Base-by-base conservation (phyloP, 2,113 vertebrate genomes). In the Bujurquina vittata region DNA sequence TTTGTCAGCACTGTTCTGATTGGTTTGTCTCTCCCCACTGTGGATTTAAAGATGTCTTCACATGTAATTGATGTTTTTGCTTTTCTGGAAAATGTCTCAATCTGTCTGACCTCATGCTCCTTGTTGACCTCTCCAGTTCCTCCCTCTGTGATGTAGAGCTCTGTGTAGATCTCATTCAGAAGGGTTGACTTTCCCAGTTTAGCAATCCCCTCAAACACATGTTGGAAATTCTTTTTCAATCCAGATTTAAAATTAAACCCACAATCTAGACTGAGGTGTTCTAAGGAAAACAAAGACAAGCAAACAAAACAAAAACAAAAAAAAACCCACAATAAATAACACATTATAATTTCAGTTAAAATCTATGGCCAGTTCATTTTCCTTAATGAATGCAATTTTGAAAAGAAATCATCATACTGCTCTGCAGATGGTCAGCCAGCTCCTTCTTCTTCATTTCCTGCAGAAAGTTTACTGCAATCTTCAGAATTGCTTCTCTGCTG, bases 21-120 rank as follows among this genome's bases (percentile, higher is more conserved):
- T 31, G 49, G 74, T 75, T 58, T 1, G 5, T 73, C 22, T 56
- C 3, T 49, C 75, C n/a, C 83, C 69, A 75, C n/a, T 10, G 14
- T 31, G 10, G 11, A 1, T 10, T 79, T 67, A 29, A 89, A 91
- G 33, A 89, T 52, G 55, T 86, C 81, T 46, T 79, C 43, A 8
- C 4, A 18, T 60, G 18, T 55, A 31, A 81, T 75, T 33, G 7
- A 54, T 54, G 7, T 56, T 62, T 75, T 46, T 54, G 46, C 8
- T 62, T 61, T 75, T 12, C 46, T n/a, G 33, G 40, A 62, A 1
- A 22, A 46, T 55, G 1, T 29, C 81, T 91, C 84, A 56, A 90
- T 89, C 73, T 81, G 86, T 77, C 55, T 89, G 59, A 88, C 40
- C 59, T 92, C 91, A 46, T 92, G 91, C 67, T 89, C 79, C 5